A percentile compares a stretch with the other conserved stretches of the same genome.
Conservation (phyloP, 2,113 vertebrate genomes). For the Corythoichthys haematopterus region DNA sequence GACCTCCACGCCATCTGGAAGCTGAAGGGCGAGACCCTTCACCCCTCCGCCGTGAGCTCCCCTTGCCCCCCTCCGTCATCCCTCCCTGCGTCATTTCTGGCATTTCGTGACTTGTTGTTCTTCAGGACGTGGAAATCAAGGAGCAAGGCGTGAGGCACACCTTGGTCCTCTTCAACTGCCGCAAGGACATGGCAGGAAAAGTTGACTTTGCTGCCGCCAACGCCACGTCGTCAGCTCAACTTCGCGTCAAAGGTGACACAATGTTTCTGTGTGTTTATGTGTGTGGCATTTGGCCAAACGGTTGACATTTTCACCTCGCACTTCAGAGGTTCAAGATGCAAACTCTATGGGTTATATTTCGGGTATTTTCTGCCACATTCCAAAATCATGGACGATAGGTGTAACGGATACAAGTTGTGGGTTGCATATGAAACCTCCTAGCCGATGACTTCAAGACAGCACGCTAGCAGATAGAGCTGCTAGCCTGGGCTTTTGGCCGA, state of each 20-base stretch:
- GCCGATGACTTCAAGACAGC: no score
- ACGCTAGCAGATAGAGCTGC: no score
- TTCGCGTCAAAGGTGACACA: conserved; percentile 89
- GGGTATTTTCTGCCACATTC: no score
- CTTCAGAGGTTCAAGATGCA: no score
- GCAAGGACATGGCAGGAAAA: conserved; percentile 82
- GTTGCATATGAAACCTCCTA: no score
- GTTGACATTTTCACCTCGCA: no score
- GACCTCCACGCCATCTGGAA: conserved; percentile 91
- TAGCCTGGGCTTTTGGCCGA: no score
- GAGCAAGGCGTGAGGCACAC: conserved; percentile 86
- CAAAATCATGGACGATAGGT: no score
- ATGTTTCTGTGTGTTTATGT: not conserved
- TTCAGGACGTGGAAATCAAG: conserved; percentile 80
- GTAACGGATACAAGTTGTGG: no score
- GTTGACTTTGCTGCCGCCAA: conserved; percentile 94
- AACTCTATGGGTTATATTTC: no score
- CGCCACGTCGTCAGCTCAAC: conserved; percentile 88
- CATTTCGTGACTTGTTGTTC: not conserved
- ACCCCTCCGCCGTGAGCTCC: conserved; percentile 83
- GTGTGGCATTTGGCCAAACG: no score
- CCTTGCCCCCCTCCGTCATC: not conserved
- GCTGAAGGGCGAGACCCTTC: conserved; percentile 85
- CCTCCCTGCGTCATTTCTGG: not conserved
- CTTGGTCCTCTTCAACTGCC: conserved; percentile 86